Base-by-base conservation (phyloP, 30 jellyfish, hydroid and myxozoan genomes). In the Hydractinia symbiolongicarpus region DNA sequence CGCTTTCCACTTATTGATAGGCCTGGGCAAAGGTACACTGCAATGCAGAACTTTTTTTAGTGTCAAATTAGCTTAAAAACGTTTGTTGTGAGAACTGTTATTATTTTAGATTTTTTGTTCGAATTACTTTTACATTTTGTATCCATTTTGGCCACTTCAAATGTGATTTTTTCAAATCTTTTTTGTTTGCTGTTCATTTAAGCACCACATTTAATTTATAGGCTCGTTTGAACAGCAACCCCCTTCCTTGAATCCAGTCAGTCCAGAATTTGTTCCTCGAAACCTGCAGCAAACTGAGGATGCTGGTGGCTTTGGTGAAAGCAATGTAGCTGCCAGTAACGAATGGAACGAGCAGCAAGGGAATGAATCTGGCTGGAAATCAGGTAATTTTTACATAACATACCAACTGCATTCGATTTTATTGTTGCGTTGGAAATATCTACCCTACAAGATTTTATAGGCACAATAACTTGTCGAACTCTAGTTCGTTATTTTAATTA, bases 231-330 rank as follows among this genome's bases (percentile, higher is more conserved):
- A 86, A 50, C 86, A 82, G 4, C 82, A 90, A 66, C 84, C 54
- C 54, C 62, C 90, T 72, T 56, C 81, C 1, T 53, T 91, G 74
- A 91, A 86, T 58, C 96, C 98, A 15, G 98, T 88, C 11, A 86
- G 96, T 81, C 98, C 98, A 60, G 98, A 91, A 67, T 91, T 91
- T 67, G 94, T 91, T 14, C 98, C 98, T 17, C 86, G 98, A 7
- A 79, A 86, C 66, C 60, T 82, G 61, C 98, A 91, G 53, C 55
- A 9, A 5, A 58, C 54, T 8, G 76, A 66, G 0, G 88, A 53
- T n/a, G 72, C 53, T 6, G 81, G 67, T 4, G 50, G 30, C 50
- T 83, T 52, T 9, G 93, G n/a, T 82, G 89, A 56, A 66, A 88
- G 55, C 68, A 86, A 62, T 84, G 82, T 20, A 72, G 66, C 49